A percentile compares a stretch with the other conserved stretches of the same genome.
phyloP scores from a whole-genome alignment of 2,113 vertebrate genomes.

The Motacilla alba region DNA sequence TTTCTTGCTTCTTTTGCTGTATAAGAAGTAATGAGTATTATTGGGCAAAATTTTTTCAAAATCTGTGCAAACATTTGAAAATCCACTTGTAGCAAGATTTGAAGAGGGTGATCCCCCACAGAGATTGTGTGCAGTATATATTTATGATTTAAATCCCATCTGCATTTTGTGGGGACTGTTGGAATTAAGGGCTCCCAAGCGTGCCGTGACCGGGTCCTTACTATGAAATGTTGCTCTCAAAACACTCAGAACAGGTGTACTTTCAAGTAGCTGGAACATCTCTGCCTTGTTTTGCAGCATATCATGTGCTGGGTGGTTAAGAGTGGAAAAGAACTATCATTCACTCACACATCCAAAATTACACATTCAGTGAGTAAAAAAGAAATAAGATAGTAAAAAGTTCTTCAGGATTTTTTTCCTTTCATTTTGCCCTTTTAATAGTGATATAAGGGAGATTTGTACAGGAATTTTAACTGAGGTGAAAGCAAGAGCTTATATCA shows the following conservation, averaged over 20 bases:
- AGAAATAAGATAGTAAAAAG: not conserved
- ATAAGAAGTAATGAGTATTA: not conserved
- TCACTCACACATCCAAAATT: not conserved
- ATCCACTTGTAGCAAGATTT: not conserved
- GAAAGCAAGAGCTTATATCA: not conserved
- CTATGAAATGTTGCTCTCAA: constrained; percentile 9
- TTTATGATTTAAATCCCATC: constrained; percentile 17
- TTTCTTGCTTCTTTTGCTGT: not conserved
- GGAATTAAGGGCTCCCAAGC: not conserved
- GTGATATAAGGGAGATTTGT: not conserved
- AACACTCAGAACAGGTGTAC: not conserved
- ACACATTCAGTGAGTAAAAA: not conserved
- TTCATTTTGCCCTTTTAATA: not conserved
- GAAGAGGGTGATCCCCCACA: not conserved
- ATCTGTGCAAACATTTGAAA: constrained; percentile 25
- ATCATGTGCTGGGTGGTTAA: not conserved
- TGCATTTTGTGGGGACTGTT: not conserved
- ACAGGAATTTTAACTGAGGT: not conserved
- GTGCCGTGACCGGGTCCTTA: not conserved
- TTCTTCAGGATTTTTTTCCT: not conserved
- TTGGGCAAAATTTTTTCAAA: not conserved
- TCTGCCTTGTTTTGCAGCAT: not conserved
- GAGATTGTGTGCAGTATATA: not conserved
- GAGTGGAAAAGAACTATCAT: not conserved
- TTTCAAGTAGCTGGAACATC: not conserved